phyloP scores from a whole-genome alignment of 2,888 invertebrate genomes.

The Poecilus cupreus region DNA sequence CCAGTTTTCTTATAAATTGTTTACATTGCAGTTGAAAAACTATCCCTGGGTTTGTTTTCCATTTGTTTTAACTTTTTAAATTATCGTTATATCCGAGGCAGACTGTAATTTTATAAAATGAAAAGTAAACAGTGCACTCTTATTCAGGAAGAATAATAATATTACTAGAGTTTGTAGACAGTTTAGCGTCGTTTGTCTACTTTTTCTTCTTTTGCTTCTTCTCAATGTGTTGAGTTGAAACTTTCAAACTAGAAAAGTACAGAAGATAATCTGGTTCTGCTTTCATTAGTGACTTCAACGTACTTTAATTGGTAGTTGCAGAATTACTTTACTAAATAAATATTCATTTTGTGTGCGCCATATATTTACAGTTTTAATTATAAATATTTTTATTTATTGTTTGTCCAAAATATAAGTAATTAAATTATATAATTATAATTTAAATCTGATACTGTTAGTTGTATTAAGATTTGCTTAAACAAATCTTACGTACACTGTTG shows the following conservation, averaged over 20 bases:
- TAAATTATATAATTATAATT: no score
- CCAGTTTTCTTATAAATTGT: no score
- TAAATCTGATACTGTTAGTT: no score
- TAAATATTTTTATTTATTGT: background rate
- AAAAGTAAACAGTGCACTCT: slow-evolving; percentile 28
- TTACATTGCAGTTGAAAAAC: no score
- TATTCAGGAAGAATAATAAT: slow-evolving; percentile 39
- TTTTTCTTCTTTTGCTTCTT: slow-evolving; percentile 17
- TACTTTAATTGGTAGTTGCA: slow-evolving; percentile 17
- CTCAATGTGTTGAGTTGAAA: background rate
- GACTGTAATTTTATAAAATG: slow-evolving; percentile 26
- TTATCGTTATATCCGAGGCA: slow-evolving; percentile 2
- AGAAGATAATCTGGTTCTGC: slow-evolving; percentile 35
- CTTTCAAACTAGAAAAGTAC: slow-evolving; percentile 39
- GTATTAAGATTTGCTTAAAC: no score
- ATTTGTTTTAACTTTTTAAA: slow-evolving; percentile 12
- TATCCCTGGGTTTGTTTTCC: background rate
- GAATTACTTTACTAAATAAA: background rate
- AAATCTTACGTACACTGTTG: no score
- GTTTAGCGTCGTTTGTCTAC: slow-evolving; percentile 17
- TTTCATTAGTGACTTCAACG: slow-evolving; percentile 21
- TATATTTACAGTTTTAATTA: no score
- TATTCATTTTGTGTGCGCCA: no score
- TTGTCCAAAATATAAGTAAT: background rate
- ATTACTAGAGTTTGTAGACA: slow-evolving; percentile 39